Evolutionary conservation across 2,888 invertebrate species (phyloP).

Genomic region (Acanthoscelides obtectus): DNA sequence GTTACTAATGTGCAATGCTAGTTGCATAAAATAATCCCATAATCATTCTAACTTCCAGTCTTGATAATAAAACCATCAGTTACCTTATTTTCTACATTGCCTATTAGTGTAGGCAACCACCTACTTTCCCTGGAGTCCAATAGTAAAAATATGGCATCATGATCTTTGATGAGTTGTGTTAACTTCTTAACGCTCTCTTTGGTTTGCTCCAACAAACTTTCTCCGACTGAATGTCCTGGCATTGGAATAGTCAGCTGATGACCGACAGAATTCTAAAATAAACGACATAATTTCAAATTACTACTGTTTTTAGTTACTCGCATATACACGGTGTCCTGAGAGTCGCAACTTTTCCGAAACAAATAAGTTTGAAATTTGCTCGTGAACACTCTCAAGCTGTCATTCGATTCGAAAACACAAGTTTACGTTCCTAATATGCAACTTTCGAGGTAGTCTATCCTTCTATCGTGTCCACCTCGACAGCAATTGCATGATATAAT

Average conservation of each 20-base stretch:
- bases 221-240: slow-evolving; percentile 90
- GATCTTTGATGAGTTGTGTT: slow-evolving; percentile 64
- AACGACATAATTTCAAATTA: neutral
- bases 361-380: no score
- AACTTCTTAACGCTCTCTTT: slow-evolving; percentile 59
- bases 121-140: slow-evolving; percentile 96
- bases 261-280: slow-evolving; percentile 60
- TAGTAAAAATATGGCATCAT: slow-evolving; percentile 89
- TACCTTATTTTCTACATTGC: slow-evolving; percentile 74
- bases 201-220: slow-evolving; percentile 58
- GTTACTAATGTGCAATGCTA: no score
- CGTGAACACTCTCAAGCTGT: no score
- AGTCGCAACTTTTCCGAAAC: no score
- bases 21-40: slow-evolving; percentile 1
- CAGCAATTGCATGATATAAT: no score
- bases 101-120: slow-evolving; percentile 92
- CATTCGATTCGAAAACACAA: no score
- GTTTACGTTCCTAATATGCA: no score
- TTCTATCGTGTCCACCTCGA: no score
- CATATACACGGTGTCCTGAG: no score
- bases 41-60: no score
- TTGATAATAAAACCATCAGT: neutral
- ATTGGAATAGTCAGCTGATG: slow-evolving; percentile 80
- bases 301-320: no score
- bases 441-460: no score